Conservation (phyloP, 2,888 invertebrate species). For the Nineta flava region DNA sequence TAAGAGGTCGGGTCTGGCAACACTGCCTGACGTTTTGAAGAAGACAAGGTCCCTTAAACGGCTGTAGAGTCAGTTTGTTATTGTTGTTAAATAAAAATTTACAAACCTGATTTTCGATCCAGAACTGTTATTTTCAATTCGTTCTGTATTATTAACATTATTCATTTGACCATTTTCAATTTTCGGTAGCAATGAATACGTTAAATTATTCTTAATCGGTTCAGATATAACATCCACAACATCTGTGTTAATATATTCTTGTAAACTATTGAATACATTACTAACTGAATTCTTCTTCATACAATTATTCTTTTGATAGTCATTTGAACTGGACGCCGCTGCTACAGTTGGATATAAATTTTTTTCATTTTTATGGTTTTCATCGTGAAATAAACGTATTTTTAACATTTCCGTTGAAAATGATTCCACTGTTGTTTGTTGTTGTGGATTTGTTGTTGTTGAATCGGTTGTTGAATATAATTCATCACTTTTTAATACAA, state of each 20-base stretch:
- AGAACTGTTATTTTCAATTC: too few relatives aligned
- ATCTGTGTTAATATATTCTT: slow-evolving; percentile 39
- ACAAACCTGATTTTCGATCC: too few relatives aligned
- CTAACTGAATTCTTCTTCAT: slow-evolving; percentile 29
- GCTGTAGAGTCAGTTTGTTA: too few relatives aligned
- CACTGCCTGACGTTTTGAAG: too few relatives aligned
- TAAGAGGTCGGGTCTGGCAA: too few relatives aligned
- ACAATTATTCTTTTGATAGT: too few relatives aligned
- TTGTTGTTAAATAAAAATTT: too few relatives aligned
- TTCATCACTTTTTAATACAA: slow-evolving; percentile 5
- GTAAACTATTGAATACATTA: slow-evolving; percentile 45
- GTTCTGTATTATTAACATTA: too few relatives aligned
- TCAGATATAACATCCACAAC: not conserved
- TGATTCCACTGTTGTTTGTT: slow-evolving; percentile 6
- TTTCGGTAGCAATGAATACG: not conserved
- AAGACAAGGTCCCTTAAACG: too few relatives aligned
- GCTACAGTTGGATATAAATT: not conserved
- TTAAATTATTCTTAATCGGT: not conserved
- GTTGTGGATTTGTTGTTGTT: slow-evolving; percentile 5
- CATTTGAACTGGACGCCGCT: not conserved
- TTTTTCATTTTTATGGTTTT: not conserved
- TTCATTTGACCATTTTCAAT: not conserved
- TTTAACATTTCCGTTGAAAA: slow-evolving; percentile 8
- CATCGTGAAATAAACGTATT: slow-evolving; percentile 12
- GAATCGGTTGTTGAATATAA: not conserved